These are phyloP conservation scores for Gonatopus flavifemur DNA, from an alignment of 1,140 invertebrate species.

Conservation along the genomic window DNA sequence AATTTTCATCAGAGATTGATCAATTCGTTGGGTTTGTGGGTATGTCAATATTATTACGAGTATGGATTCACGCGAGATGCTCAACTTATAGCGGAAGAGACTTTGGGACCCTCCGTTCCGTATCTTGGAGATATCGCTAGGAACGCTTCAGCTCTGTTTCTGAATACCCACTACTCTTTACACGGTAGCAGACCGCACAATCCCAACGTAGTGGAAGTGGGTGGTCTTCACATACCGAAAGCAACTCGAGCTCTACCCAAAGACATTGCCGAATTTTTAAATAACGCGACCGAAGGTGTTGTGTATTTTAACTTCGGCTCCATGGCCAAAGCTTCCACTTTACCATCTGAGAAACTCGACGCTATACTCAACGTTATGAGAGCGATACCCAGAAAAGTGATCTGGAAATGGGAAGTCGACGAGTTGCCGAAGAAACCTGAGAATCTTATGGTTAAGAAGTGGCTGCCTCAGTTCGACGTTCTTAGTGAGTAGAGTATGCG, in stretches of 20 bases:
- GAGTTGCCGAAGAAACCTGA: constrained; percentile 55
- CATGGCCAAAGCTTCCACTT: constrained; percentile 59
- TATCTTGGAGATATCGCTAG: constrained; percentile 47
- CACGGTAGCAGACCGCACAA: constrained; percentile 55
- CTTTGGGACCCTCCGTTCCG: constrained; percentile 47
- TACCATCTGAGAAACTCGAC: constrained; percentile 56
- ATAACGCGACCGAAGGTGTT: constrained; percentile 59
- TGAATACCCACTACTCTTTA: constrained; percentile 61
- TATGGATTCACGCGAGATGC: constrained; percentile 4
- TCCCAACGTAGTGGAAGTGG: constrained; percentile 65
- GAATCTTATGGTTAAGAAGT: constrained; percentile 67
- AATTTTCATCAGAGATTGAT: constrained; percentile 60
- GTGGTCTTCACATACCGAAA: constrained; percentile 60
- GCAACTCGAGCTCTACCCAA: constrained; percentile 42
- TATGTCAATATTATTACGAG: constrained; percentile 11
- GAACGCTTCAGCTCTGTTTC: constrained; percentile 50
- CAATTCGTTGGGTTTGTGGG: constrained; percentile 48
- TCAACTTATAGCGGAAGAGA: constrained; percentile 48
- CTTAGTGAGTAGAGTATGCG: constrained; percentile 64
- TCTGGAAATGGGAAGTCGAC: constrained; percentile 71
- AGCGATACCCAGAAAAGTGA: constrained; percentile 61
- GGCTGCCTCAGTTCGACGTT: constrained; percentile 73
- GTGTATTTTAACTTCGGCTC: constrained; percentile 68
- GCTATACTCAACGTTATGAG: constrained; percentile 60
- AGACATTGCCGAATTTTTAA: constrained; percentile 47